A percentile compares a stretch with the other conserved stretches of the same genome.
Evolutionary conservation across 2,113 vertebrate genomes (phyloP).

Genomic region (Dromiciops gliroides): DNA sequence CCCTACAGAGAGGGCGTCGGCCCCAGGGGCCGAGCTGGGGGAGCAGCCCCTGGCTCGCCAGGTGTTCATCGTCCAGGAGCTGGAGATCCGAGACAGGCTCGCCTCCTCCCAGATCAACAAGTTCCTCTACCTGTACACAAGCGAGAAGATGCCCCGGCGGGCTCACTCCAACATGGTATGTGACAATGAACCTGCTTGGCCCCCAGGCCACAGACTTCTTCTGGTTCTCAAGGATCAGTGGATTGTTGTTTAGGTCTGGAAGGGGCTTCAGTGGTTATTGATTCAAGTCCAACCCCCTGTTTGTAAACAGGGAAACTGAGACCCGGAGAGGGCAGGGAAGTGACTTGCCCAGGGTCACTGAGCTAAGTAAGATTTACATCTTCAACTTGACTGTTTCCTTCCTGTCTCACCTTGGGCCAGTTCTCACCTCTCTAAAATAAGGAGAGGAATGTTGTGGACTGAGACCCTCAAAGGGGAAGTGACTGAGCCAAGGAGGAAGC

Average conservation of each 20-base stretch:
- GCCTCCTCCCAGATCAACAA: slow-evolving; percentile 95
- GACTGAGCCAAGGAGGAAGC: too few relatives aligned
- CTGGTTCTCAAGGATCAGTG: background rate
- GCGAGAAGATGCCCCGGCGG: slow-evolving; percentile 92
- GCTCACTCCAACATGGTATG: slow-evolving; percentile 94
- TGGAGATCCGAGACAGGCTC: slow-evolving; percentile 92
- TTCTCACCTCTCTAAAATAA: background rate
- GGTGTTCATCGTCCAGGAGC: slow-evolving; percentile 94
- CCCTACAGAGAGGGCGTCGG: slow-evolving; percentile 52
- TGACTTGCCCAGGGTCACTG: too few relatives aligned
- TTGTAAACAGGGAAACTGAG: too few relatives aligned
- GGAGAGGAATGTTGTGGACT: too few relatives aligned
- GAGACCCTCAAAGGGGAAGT: too few relatives aligned
- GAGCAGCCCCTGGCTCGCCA: slow-evolving; percentile 92
- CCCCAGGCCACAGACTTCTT: background rate
- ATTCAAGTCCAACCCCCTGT: too few relatives aligned
- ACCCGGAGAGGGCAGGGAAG: too few relatives aligned
- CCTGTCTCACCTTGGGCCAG: background rate
- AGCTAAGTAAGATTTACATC: background rate
- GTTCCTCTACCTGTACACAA: slow-evolving; percentile 94
- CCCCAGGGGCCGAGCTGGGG: slow-evolving; percentile 68
- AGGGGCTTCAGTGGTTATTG: rapidly evolving
- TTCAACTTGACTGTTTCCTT: too few relatives aligned
- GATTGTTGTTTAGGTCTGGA: rapidly evolving
- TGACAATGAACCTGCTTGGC: background rate